These are phyloP conservation scores for Drosophila sp. DNA, from an alignment of 1,140 invertebrate species.

Conservation along the genomic window DNA sequence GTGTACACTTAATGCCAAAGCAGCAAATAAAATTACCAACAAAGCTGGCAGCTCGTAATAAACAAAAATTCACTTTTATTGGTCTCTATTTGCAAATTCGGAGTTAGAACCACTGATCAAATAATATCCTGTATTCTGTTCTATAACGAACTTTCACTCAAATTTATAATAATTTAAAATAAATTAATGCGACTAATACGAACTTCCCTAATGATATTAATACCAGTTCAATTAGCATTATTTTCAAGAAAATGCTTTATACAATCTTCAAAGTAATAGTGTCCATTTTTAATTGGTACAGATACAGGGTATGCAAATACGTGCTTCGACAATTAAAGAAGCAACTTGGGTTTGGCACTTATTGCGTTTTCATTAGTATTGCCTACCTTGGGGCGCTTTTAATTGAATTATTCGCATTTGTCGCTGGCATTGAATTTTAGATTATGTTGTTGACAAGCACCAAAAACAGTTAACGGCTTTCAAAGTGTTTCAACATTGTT, in stretches of 20 bases:
- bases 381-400: constrained; percentile 60
- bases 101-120: too few species aligned
- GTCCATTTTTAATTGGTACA: neutral
- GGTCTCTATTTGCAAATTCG: too few species aligned
- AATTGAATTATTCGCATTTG: constrained; percentile 70
- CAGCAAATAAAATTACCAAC: neutral
- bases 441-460: constrained; percentile 61
- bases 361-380: constrained; percentile 37
- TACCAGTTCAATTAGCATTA: too few species aligned
- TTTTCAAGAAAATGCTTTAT: too few species aligned
- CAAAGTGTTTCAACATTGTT: constrained; percentile 56
- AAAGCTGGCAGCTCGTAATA: too few species aligned
- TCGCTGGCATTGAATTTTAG: constrained; percentile 60
- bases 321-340: neutral
- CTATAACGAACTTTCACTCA: neutral
- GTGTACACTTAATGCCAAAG: neutral
- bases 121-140: too few species aligned
- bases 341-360: neutral
- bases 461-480: constrained; percentile 19
- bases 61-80: too few species aligned
- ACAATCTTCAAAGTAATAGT: too few species aligned
- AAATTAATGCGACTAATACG: too few species aligned
- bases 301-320: neutral
- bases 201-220: too few species aligned
- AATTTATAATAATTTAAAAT: too few species aligned